Evolutionary conservation across 2,888 invertebrate species (phyloP).

Genomic region (Euplagia quadripunctaria): DNA sequence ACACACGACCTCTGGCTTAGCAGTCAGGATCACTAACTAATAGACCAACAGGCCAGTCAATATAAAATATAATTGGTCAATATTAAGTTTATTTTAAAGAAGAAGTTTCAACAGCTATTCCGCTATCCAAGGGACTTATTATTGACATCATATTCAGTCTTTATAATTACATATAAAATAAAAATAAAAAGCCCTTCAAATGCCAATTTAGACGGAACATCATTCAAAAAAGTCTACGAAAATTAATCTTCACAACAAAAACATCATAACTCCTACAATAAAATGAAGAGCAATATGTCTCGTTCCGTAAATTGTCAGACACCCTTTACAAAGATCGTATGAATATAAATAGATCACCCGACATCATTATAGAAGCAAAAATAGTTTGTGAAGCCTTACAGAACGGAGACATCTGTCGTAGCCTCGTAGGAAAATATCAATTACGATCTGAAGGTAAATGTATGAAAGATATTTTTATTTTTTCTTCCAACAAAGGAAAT

Average conservation of each 20-base stretch:
- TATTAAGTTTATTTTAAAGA: no score
- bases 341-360: slow-evolving; percentile 43
- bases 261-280: slow-evolving; percentile 34
- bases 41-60: no score
- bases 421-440: slow-evolving; percentile 4
- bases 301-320: slow-evolving; percentile 29
- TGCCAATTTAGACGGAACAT: no score
- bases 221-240: not conserved
- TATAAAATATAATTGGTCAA: no score
- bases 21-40: no score
- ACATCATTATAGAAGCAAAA: slow-evolving; percentile 42
- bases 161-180: no score
- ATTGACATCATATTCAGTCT: no score
- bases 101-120: no score
- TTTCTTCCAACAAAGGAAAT: not conserved
- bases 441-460: not conserved
- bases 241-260: slow-evolving; percentile 9
- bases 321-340: slow-evolving; percentile 21
- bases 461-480: not conserved
- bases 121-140: no score
- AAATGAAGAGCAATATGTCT: slow-evolving; percentile 41
- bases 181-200: no score
- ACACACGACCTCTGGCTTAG: no score
- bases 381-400: slow-evolving; percentile 22
- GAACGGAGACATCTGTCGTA: slow-evolving; percentile 2